phyloP scores from a whole-genome alignment of 2,113 vertebrate genomes.

The Archilochus colubris region DNA sequence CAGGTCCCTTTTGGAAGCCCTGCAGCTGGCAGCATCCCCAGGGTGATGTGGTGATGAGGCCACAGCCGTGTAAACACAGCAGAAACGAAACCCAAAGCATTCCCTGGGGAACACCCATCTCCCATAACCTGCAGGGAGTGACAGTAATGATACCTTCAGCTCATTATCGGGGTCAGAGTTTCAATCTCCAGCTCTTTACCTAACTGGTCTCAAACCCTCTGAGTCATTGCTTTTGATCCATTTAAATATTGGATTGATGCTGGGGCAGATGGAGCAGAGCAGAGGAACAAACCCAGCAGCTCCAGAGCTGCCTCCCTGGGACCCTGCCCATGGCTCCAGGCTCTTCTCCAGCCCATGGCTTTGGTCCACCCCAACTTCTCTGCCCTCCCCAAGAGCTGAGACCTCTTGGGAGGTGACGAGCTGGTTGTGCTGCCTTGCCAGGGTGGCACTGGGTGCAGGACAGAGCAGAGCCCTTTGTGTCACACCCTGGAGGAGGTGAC shows the following conservation, averaged over 20 bases:
- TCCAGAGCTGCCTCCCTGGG: not conserved
- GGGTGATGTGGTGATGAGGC: accelerated
- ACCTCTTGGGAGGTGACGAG: not conserved
- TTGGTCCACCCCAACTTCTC: not conserved
- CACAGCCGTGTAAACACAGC: not conserved
- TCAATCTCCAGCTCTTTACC: not conserved
- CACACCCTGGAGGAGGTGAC: not conserved
- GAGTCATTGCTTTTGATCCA: slow-evolving; percentile 25
- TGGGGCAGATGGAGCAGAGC: not conserved
- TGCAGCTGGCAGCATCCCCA: not conserved
- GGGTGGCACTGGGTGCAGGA: not conserved
- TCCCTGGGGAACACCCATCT: not conserved
- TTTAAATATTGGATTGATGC: not conserved
- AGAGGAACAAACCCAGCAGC: not conserved
- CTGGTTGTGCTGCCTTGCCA: not conserved
- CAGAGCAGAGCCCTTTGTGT: not conserved
- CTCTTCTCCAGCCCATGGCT: not conserved
- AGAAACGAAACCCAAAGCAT: not conserved
- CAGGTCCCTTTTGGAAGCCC: not conserved
- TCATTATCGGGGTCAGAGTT: not conserved
- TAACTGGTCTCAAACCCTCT: not conserved
- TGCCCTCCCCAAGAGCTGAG: not conserved
- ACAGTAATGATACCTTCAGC: not conserved
- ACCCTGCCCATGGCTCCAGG: not conserved
- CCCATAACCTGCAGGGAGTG: not conserved